phyloP scores from a whole-genome alignment of 2,113 vertebrate genomes.

The Phrynocephalus versicolor region DNA sequence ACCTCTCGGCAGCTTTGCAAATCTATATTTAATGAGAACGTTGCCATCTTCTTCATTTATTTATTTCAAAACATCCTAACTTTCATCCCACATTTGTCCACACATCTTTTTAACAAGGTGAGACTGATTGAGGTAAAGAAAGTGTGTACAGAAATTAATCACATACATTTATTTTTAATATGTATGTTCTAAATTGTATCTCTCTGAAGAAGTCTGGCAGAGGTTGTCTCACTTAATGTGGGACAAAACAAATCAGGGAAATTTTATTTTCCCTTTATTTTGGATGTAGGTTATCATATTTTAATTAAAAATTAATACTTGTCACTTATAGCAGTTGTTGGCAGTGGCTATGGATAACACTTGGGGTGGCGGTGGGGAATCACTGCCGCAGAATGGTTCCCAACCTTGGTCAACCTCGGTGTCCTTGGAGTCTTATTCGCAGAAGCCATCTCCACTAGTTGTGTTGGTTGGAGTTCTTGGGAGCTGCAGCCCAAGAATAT shows the following conservation, averaged over 20 bases:
- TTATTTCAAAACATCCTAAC: neutral
- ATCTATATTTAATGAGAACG: neutral
- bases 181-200: conserved; percentile 2
- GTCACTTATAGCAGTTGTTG: neutral
- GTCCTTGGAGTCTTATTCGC: no score
- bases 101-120: neutral
- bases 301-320: neutral
- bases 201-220: neutral
- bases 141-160: neutral
- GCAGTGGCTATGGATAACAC: neutral
- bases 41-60: neutral
- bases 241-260: neutral
- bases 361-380: no score
- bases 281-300: neutral
- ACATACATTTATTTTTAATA: neutral
- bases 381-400: neutral
- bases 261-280: neutral
- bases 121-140: neutral
- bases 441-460: no score
- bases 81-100: neutral
- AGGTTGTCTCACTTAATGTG: no score
- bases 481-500: no score
- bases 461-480: no score
- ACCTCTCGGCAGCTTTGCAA: neutral
- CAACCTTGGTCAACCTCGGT: no score